phyloP scores from a whole-genome alignment of 2,888 invertebrate species.

The Drosophila affinis region DNA sequence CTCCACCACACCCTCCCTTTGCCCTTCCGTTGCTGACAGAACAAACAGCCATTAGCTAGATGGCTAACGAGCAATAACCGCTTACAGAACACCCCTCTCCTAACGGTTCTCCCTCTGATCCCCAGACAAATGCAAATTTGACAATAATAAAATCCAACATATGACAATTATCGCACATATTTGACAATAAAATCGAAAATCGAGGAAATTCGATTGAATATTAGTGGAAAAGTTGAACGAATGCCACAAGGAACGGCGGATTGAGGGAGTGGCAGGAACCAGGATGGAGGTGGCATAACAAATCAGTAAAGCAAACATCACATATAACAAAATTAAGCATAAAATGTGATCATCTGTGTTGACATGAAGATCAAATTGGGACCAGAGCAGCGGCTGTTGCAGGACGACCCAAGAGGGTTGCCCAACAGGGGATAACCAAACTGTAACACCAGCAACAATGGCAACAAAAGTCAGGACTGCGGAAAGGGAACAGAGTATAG shows the following conservation, averaged over 20 bases:
- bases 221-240: slow-evolving; percentile 36
- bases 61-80: slow-evolving; percentile 65
- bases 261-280: background rate
- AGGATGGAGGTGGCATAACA: slow-evolving; percentile 16
- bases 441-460: slow-evolving; percentile 69
- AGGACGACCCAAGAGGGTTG: slow-evolving; percentile 26
- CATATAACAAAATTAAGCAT: slow-evolving; percentile 64
- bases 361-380: slow-evolving; percentile 82
- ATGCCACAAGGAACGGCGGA: background rate
- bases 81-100: slow-evolving; percentile 2
- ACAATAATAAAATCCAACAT: slow-evolving; percentile 77
- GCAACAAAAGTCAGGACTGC: slow-evolving; percentile 39
- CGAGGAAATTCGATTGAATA: slow-evolving; percentile 55
- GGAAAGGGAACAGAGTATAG: background rate
- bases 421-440: slow-evolving; percentile 68
- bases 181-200: slow-evolving; percentile 73
- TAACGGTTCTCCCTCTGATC: slow-evolving; percentile 3
- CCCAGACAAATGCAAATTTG: slow-evolving; percentile 70
- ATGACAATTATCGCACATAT: slow-evolving; percentile 78
- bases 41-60: slow-evolving; percentile 60
- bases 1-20: background rate
- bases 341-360: slow-evolving; percentile 84
- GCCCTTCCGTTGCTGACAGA: slow-evolving; percentile 11
- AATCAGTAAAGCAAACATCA: slow-evolving; percentile 72
- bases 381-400: slow-evolving; percentile 30